Conservation (phyloP, 2,113 vertebrate species). For the Grammomys surdaster region DNA sequence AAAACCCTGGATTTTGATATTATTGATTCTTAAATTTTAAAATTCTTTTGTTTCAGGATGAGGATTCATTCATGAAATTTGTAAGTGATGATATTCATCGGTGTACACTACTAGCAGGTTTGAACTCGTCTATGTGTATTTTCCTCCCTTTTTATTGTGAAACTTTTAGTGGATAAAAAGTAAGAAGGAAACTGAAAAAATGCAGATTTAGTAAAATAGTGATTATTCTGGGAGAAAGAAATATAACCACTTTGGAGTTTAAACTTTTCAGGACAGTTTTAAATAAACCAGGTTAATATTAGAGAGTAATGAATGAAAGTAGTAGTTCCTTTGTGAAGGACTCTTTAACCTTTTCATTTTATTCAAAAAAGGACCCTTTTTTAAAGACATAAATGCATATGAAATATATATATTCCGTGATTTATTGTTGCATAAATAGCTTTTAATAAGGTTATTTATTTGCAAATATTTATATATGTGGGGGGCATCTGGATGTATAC, state of each 20-base stretch:
- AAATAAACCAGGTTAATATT: conserved; percentile 20
- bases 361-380: conserved; percentile 2
- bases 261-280: conserved; percentile 28
- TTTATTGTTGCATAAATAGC: not conserved
- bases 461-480: not conserved
- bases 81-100: conserved; percentile 70
- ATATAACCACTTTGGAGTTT: conserved; percentile 8
- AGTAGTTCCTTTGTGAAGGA: conserved; percentile 5
- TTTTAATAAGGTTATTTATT: conserved; percentile 57
- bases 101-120: conserved; percentile 75
- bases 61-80: conserved; percentile 66
- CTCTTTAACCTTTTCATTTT: conserved; percentile 6
- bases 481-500: conserved; percentile 7
- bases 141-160: not conserved
- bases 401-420: conserved; percentile 4
- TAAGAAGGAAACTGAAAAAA: not conserved
- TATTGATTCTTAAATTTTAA: conserved; percentile 52
- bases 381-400: not conserved
- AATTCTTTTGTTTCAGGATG: conserved; percentile 78
- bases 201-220: conserved; percentile 26
- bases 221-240: not conserved
- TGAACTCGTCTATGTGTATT: conserved; percentile 52
- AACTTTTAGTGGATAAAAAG: conserved; percentile 25
- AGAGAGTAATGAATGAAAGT: conserved; percentile 40
- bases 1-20: conserved; percentile 14